phyloP scores from a whole-genome alignment of 1,140 invertebrate genomes.

The Ceratitis capitata region DNA sequence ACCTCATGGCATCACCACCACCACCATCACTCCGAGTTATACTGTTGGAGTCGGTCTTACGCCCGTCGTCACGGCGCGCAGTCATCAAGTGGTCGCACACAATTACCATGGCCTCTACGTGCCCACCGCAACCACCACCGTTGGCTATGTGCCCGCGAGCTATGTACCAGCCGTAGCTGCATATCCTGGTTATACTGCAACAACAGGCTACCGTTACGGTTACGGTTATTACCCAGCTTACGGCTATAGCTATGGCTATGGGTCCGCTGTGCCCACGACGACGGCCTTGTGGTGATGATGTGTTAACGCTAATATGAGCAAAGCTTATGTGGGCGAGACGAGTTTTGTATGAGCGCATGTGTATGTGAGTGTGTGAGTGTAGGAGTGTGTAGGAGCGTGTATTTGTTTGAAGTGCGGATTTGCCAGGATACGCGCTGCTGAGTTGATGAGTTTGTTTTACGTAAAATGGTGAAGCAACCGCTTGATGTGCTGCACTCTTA shows the following conservation, averaged over 20 bases:
- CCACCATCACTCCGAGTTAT: too few species aligned
- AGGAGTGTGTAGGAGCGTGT: neutral
- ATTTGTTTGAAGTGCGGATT: neutral
- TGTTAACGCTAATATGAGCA: slow-evolving; percentile 30
- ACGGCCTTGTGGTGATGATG: slow-evolving; percentile 20
- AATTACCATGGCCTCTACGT: slow-evolving; percentile 53
- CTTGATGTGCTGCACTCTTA: slow-evolving; percentile 16
- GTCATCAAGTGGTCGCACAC: slow-evolving; percentile 54
- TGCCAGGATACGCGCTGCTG: slow-evolving; percentile 27
- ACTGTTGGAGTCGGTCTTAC: slow-evolving; percentile 19
- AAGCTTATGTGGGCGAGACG: neutral
- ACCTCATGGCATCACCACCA: neutral
- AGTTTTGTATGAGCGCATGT: neutral
- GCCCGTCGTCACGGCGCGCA: slow-evolving; percentile 47
- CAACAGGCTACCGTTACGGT: slow-evolving; percentile 48
- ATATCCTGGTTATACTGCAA: slow-evolving; percentile 43
- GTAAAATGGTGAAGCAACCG: neutral
- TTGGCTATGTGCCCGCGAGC: slow-evolving; percentile 45
- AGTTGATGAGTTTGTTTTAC: slow-evolving; percentile 34
- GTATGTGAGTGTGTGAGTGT: neutral
- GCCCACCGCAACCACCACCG: too few species aligned
- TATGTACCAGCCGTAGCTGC: slow-evolving; percentile 39
- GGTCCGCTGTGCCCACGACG: neutral
- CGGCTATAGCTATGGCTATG: slow-evolving; percentile 50
- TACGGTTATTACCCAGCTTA: slow-evolving; percentile 51